A percentile compares a stretch with the other conserved stretches of the same genome.
Evolutionary conservation across 2,888 invertebrate species (phyloP).

Genomic region (Drosophila merina): DNA sequence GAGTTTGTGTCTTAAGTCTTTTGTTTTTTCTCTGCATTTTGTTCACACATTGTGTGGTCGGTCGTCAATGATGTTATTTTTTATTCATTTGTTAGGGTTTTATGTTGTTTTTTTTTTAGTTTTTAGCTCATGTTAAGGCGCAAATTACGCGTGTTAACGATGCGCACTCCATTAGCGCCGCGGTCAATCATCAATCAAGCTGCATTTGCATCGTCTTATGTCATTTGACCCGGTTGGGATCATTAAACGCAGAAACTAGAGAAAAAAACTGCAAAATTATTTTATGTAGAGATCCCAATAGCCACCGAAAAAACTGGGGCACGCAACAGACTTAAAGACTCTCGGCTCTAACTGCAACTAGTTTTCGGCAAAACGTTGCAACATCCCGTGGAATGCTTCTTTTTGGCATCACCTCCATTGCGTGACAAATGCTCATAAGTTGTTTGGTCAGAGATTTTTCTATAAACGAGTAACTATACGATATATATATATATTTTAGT

Average conservation of each 20-base stretch:
- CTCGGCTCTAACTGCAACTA: conserved; percentile 14
- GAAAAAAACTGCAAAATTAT: conserved; percentile 52
- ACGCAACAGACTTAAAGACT: conserved; percentile 48
- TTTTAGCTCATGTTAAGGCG: conserved; percentile 9
- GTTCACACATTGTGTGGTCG: conserved; percentile 25
- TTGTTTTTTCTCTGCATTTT: conserved; percentile 34
- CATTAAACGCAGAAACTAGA: conserved; percentile 48
- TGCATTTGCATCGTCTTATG: conserved; percentile 65
- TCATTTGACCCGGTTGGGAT: conserved; percentile 53
- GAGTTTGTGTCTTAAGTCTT: conserved; percentile 66
- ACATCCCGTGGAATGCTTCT: conserved; percentile 38
- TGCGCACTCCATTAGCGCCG: conserved; percentile 45
- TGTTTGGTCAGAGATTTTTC: conserved; percentile 16
- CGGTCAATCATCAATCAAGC: conserved; percentile 64
- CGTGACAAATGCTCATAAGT: conserved; percentile 71
- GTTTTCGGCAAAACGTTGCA: conserved; percentile 27
- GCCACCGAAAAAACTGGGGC: conserved; percentile 52
- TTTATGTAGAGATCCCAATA: conserved; percentile 18
- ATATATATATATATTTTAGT: not conserved
- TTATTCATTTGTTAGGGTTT: not conserved
- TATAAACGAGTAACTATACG: conserved; percentile 1
- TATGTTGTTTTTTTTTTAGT: not conserved
- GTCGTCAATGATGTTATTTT: not conserved
- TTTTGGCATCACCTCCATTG: conserved; percentile 24
- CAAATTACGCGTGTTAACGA: conserved; percentile 62